Percentiles rank a stretch among this genome's conserved stretches.
Evolutionary conservation across 1,140 invertebrate genomes (phyloP).

Genomic region (Drosophila auraria): DNA sequence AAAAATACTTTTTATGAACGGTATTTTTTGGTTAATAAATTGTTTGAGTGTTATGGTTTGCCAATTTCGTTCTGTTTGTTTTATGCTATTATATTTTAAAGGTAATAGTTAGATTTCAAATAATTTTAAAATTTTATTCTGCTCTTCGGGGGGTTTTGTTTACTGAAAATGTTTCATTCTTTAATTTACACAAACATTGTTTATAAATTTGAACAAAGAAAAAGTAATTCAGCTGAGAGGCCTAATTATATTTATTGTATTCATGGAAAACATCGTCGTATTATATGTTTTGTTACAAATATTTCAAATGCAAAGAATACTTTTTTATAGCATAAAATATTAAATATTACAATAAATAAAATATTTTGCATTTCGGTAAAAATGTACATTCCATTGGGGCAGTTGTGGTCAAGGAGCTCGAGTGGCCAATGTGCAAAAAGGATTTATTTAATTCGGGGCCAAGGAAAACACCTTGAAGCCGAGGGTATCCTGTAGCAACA

Average conservation of each 20-base stretch:
- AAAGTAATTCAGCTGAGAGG: background rate
- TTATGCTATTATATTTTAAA: background rate
- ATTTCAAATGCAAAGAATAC: background rate
- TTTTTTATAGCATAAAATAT: background rate
- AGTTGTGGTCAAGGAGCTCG: background rate
- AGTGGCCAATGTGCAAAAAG: background rate
- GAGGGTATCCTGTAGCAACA: background rate
- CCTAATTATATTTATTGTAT: background rate
- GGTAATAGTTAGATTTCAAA: background rate
- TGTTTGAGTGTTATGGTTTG: background rate
- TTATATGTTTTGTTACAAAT: background rate
- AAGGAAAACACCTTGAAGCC: background rate
- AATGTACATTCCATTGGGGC: background rate
- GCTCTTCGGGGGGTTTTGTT: too few species aligned
- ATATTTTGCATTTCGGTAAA: background rate
- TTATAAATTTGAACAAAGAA: too few species aligned
- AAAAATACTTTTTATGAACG: background rate
- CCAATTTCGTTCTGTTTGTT: background rate
- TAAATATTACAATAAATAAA: background rate
- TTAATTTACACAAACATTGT: too few species aligned
- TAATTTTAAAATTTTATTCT: background rate
- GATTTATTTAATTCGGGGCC: slow-evolving; percentile 7
- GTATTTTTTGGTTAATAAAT: background rate
- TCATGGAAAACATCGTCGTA: background rate
- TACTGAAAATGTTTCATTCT: too few species aligned